Evolutionary conservation across 2,113 vertebrate species (phyloP).

Genomic region (Edolisoma coerulescens): DNA sequence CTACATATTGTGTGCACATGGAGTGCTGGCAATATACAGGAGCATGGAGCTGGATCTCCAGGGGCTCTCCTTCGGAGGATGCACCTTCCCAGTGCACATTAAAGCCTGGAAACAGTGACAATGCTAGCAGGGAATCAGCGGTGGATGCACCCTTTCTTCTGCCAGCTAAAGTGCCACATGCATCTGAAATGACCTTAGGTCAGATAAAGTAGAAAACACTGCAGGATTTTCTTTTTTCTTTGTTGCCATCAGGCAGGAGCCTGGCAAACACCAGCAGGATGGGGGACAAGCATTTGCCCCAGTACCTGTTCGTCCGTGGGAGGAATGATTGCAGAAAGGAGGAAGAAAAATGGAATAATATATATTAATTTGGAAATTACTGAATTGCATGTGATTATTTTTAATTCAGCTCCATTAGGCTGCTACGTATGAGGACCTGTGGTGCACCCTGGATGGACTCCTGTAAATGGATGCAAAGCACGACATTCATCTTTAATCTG

Average conservation of each 20-base stretch:
- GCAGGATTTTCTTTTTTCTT: background rate
- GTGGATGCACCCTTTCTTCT: background rate
- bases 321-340: background rate
- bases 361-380: background rate
- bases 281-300: accelerated
- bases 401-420: background rate
- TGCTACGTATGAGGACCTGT: background rate
- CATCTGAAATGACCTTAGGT: background rate
- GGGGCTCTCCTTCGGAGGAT: background rate
- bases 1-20: background rate
- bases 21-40: background rate
- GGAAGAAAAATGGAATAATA: background rate
- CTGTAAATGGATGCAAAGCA: background rate
- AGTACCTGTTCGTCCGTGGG: background rate
- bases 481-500: background rate
- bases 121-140: accelerated
- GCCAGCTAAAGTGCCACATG: background rate
- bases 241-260: accelerated
- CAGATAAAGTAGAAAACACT: background rate
- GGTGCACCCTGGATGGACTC: background rate
- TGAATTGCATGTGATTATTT: background rate
- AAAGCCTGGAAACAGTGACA: background rate
- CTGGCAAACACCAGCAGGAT: background rate
- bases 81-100: background rate
- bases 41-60: background rate